Percentiles rank a stretch among this genome's conserved stretches.
Conservation (phyloP, 2,797 vertebrate genomes). For the Cryptoprocta ferox region DNA sequence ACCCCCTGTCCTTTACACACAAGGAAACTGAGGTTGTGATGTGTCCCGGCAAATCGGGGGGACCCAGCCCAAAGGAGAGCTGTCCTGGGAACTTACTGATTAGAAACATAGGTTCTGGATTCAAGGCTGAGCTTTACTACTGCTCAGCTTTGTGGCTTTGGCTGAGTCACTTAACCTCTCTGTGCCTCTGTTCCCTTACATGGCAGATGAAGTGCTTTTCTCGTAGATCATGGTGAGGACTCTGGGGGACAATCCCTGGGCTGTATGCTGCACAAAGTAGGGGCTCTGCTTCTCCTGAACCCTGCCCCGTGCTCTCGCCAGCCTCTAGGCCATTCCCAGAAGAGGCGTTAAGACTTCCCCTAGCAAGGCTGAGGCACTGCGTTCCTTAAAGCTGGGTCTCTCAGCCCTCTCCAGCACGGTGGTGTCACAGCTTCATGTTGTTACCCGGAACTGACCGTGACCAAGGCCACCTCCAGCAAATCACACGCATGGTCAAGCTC, state of each 20-base stretch:
- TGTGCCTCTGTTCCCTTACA: not conserved
- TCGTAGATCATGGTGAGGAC: not conserved
- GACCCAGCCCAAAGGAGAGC: not conserved
- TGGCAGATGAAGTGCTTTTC: not conserved
- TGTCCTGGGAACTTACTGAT: not conserved
- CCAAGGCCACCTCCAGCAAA: not conserved
- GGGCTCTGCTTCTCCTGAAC: not conserved
- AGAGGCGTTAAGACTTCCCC: not conserved
- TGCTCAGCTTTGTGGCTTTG: not conserved
- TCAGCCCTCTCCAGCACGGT: not conserved
- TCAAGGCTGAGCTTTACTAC: not conserved
- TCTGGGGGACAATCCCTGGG: not conserved
- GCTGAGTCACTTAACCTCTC: not conserved
- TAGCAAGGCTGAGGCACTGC: not conserved
- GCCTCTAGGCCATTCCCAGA: not conserved
- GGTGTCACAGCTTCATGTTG: not conserved
- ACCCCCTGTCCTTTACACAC: accelerated
- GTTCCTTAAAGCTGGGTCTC: not conserved
- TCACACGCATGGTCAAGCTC: not conserved
- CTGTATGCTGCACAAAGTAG: not conserved
- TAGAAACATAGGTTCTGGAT: not conserved
- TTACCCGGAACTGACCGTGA: not conserved
- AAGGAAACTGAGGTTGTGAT: not conserved
- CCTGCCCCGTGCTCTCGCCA: too few species aligned
- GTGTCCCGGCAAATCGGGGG: not conserved